Evolutionary conservation across 2,113 vertebrate genomes (phyloP).

Genomic region (Rhynchopsitta pachyrhyncha): DNA sequence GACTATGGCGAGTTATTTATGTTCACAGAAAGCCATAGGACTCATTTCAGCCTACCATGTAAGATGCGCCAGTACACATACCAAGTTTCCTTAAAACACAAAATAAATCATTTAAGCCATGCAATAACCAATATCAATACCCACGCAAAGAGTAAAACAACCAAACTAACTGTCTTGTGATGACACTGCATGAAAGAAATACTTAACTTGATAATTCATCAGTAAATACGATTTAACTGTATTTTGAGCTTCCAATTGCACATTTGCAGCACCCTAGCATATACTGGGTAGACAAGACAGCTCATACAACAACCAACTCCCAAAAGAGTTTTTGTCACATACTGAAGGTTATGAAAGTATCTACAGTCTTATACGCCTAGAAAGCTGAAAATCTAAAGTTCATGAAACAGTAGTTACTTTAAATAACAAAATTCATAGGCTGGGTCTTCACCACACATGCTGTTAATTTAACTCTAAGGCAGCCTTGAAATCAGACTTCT

Average conservation of each 20-base stretch:
- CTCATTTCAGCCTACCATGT: neutral
- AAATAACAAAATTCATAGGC: neutral
- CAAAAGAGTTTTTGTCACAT: neutral
- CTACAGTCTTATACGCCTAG: neutral
- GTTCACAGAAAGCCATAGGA: neutral
- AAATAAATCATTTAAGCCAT: neutral
- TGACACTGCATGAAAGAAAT: neutral
- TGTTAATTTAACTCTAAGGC: neutral
- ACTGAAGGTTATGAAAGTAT: neutral
- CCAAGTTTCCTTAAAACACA: neutral
- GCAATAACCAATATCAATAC: neutral
- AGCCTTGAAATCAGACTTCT: neutral
- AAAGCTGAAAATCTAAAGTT: neutral
- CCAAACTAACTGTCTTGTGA: neutral
- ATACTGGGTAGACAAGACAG: neutral
- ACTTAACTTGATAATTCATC: neutral
- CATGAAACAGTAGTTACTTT: neutral
- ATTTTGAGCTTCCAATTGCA: neutral
- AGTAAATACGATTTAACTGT: neutral
- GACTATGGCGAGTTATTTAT: accelerated
- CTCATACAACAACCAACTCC: neutral
- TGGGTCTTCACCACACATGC: neutral
- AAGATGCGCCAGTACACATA: accelerated
- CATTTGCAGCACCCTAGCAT: neutral
- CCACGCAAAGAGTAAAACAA: neutral